Evolutionary conservation across 2,113 vertebrate genomes (phyloP), one percentile per base, ranked within the genome.

Genomic region (Podocnemis expansa): DNA sequence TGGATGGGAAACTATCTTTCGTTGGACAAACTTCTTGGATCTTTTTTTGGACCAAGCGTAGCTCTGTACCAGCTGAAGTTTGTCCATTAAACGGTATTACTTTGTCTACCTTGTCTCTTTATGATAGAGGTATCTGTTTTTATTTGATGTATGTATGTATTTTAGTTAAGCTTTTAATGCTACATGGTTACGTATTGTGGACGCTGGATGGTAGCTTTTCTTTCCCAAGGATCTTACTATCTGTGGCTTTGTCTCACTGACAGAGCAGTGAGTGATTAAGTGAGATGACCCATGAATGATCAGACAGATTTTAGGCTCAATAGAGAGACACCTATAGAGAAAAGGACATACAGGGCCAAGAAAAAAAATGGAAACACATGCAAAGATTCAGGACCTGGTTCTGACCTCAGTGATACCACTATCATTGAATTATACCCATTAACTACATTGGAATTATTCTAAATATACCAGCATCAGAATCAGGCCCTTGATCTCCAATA

Each of bases 341-440:
- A n/a, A n/a, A n/a, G n/a, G n/a, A n/a, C n/a, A n/a, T n/a, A n/a
- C n/a, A n/a, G 55, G 25, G 24, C 55, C 8, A 21, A 41, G 19
- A n/a, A 11, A 22, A n/a, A 73, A 73, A 21, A 19, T n/a, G 67
- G 10, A 34, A 10, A n/a, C n/a, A 73, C 9, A 25, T 41, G n/a
- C 5, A 3, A 41, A 12, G 21, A 41, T 73, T 73, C 24, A 34
- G 22, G 38, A 73, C 22, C 38, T 41, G n/a, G 38, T 10, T 73
- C 38, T 24, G 5, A 73, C 24, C 21, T 73, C 22, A 41, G 67
- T 73, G n/a, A 73, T 38, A 73, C 38, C 67, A n/a, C 19, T 41
- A 22, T 73, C 67, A 73, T n/a, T 96, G 88, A 97, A 96, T 96
- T 56, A 87, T 10, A 91, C 22, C 16, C 52, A 90, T 95, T 97